Evolutionary conservation across 2,888 invertebrate genomes (phyloP), one percentile per base, ranked within the genome.

Genomic region (Cephus spinipes): DNA sequence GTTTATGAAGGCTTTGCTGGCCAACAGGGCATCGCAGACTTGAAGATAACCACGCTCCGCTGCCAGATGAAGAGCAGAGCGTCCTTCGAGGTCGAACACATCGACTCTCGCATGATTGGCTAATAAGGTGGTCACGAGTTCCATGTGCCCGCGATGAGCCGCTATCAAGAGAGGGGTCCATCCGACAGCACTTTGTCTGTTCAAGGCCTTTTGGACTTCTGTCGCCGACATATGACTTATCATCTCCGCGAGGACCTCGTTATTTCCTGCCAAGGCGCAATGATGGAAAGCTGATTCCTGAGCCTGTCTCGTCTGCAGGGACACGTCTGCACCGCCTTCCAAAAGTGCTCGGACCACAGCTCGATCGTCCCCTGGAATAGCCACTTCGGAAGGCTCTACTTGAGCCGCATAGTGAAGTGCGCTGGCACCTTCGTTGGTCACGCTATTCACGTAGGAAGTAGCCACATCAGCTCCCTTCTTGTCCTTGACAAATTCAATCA

Each of bases 121-220:
- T 79, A 99, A 93, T 78, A 99, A 93, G 81, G 97, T 97, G 88
- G 94, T 97, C 71, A 99, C 98, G 85, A 99, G 95, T 89, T 98
- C 97, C 93, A 97, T 96, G 91, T 99, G 99, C 9, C 99, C 99
- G 90, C 97, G 94, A 89, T 99, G 96, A 88, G 99, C 97, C 32
- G 99, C 99, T 86, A 99, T 98, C 76, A 99, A 93, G 83, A 99
- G 93, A 23, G 99, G 99, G 0, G 99, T 99, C 98, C 99, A 99
- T 12, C 99, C 97, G 82, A 98, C 96, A 79, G 96, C 96, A 79
- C 97, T 97, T 91, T 99, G 99, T 87, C 96, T 95, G 91, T 99
- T 99, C 86, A 99, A 94, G 0, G 98, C 98, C 91, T 96, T 96
- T 88, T 98, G 97, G n/a, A 98, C 95, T 82, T 97, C 97, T 1